These are phyloP conservation scores for Calephelis nemesis DNA, from an alignment of 1,140 invertebrate genomes.

Conservation along the genomic window DNA sequence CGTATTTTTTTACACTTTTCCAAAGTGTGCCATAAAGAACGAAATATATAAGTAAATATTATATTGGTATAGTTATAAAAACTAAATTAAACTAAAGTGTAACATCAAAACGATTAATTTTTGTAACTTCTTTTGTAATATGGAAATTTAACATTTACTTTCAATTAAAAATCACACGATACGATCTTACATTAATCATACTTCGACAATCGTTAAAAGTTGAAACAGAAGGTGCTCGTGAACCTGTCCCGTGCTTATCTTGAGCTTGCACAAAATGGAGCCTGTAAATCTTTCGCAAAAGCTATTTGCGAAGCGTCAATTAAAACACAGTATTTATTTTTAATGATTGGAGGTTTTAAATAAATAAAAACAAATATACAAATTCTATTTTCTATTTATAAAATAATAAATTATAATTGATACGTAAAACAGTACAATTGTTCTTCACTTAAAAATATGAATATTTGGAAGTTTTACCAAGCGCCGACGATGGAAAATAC, in stretches of 20 bases:
- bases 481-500: no score
- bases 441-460: no score
- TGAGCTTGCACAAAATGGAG: constrained; percentile 6
- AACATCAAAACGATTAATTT: not conserved
- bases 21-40: no score
- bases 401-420: no score
- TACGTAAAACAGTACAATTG: no score
- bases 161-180: constrained; percentile 57
- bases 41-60: no score
- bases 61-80: not conserved
- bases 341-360: no score
- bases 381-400: no score
- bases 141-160: constrained; percentile 37
- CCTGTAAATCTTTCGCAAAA: constrained; percentile 13
- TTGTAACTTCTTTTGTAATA: constrained; percentile 1
- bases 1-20: no score
- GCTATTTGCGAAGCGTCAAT: constrained; percentile 4
- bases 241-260: constrained; percentile 39
- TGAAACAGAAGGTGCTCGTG: constrained; percentile 39
- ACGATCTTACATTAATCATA: constrained; percentile 58
- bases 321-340: no score
- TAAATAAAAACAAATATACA: no score
- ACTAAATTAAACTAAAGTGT: not conserved
- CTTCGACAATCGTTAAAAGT: constrained; percentile 51
- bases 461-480: no score